A percentile compares a stretch with the other conserved stretches of the same genome.
These are phyloP conservation scores for Panopea generosa DNA, from an alignment of 2,888 invertebrate species.

Conservation along the genomic window DNA sequence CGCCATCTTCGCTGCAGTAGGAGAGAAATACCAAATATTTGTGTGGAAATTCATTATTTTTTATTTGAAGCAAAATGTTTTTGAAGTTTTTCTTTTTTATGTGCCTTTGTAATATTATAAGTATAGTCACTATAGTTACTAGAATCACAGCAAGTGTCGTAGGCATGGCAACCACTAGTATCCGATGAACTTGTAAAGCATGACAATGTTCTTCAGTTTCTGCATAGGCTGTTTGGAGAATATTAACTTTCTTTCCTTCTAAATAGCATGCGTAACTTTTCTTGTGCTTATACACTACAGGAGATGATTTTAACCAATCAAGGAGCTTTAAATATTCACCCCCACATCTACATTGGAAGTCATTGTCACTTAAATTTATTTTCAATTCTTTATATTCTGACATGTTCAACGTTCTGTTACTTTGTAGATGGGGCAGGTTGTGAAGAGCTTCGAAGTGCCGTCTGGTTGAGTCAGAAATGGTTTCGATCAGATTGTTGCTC, in stretches of 20 bases:
- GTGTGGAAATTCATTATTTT: neutral
- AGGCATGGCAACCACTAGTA: neutral
- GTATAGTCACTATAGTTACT: neutral
- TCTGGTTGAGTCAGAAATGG: neutral
- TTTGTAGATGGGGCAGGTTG: too few relatives aligned
- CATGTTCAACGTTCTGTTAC: too few relatives aligned
- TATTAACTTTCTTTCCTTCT: too few relatives aligned
- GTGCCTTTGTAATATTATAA: neutral
- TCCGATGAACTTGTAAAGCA: neutral
- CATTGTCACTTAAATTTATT: neutral
- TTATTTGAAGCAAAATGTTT: neutral
- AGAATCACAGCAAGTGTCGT: neutral
- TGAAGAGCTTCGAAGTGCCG: neutral
- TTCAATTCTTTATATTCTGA: neutral
- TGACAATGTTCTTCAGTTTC: too few relatives aligned
- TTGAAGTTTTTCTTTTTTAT: neutral
- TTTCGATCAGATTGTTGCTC: neutral
- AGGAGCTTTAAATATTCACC: neutral
- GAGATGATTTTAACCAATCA: too few relatives aligned
- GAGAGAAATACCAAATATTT: slow-evolving; percentile 6
- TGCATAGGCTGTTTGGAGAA: neutral
- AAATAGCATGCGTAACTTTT: too few relatives aligned
- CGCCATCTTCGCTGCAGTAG: slow-evolving; percentile 3
- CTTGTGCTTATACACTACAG: too few relatives aligned
- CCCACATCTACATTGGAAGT: neutral